phyloP scores from a whole-genome alignment of 2,888 invertebrate species.

The Polydrusus tereticollis region DNA sequence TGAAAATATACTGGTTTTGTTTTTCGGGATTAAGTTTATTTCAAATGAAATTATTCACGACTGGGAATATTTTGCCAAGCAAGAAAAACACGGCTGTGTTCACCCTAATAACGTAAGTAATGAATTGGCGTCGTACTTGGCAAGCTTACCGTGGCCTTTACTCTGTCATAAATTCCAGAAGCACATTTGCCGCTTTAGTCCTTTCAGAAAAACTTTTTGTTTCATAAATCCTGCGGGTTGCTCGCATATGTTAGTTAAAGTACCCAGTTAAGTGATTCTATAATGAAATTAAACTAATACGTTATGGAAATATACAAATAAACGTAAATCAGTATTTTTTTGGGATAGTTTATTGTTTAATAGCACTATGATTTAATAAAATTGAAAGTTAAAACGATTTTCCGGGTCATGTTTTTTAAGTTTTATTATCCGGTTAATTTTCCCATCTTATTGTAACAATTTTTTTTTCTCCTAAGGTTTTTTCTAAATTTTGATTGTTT shows the following conservation, averaged over 20 bases:
- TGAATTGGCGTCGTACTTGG: constrained; percentile 6
- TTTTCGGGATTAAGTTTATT: background rate
- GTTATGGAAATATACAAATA: too few species aligned
- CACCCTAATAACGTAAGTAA: constrained; percentile 11
- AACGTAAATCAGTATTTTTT: too few species aligned
- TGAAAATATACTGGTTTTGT: background rate
- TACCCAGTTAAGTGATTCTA: too few species aligned
- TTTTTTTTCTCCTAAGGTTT: too few species aligned
- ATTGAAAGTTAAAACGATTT: too few species aligned
- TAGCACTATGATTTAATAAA: too few species aligned
- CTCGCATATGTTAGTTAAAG: background rate
- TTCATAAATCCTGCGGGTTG: background rate
- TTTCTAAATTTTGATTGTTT: too few species aligned
- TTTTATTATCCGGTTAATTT: too few species aligned
- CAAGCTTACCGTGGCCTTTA: constrained; percentile 6
- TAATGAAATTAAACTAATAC: too few species aligned
- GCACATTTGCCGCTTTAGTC: constrained; percentile 2
- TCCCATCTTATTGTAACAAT: too few species aligned
- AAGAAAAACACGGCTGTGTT: constrained; percentile 2
- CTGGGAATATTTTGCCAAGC: background rate
- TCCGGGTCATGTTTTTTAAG: too few species aligned
- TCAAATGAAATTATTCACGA: background rate
- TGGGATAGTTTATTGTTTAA: too few species aligned
- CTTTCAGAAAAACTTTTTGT: background rate
- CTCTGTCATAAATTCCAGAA: constrained; percentile 4